Evolutionary conservation across 2,888 invertebrate genomes (phyloP), one percentile per base, ranked within the genome.

Genomic region (Cremastobaeus sp.): DNA sequence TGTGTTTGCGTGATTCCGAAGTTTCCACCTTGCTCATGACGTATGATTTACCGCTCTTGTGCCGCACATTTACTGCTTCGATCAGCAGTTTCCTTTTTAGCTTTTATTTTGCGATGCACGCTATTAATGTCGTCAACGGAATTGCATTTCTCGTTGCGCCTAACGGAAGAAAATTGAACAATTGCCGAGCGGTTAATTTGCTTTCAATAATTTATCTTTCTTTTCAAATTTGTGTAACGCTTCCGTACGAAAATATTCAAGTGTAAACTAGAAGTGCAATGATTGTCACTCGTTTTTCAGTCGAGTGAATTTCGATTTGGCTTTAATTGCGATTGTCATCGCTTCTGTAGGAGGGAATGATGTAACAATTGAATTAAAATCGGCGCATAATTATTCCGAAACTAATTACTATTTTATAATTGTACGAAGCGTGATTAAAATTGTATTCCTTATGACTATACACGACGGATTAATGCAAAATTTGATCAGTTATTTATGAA

Each of bases 21-120:
- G 52, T 34, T 68, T 68, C 52, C 52, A 50, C 69, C 45, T 69
- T 69, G 60, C 69, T 60, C 47, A 59, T 69, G 60, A 59, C 45
- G 14, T 45, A 60, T 69, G 59, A 69, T 69, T 68, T 68, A 68
- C 57, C 25, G 47, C 65, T 47, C 65, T 55, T 47, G 50, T 21
- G 11, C 32, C 41, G 34, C 14, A 18, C 32, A 15, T 59, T 68
- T 59, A 65, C 59, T 48, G 64, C 65, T 52, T 32, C 50, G 48
- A 64, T 68, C 43, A 68, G 57, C 48, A 48, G 37, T 48, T 60
- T 12, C 52, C 52, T 54, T 62, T 70, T 62, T 70, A 69, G 37
- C 43, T 48, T 45, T 14, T 30, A 32, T 41, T 50, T 39, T 47
- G 55, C 48, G 55, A 55, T 50, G 28, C 45, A 32, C 21, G 45